Base-by-base conservation (phyloP, 2,113 vertebrate genomes). In the mouse (Mus musculus) region DNA sequence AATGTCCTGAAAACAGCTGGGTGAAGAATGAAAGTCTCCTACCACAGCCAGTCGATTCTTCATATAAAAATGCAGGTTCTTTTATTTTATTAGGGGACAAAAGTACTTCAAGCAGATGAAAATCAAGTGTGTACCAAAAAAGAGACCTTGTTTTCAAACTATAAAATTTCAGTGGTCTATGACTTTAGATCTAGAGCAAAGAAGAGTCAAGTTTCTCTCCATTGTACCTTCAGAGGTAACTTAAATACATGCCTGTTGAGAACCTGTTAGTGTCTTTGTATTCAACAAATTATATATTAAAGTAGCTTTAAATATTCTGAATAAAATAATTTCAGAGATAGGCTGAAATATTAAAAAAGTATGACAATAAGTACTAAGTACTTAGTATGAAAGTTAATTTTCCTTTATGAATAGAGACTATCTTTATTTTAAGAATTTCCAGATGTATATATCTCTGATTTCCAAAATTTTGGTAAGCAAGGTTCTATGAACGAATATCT, bases 61-160 rank as follows among this genome's bases (percentile, higher is more conserved):
- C 97, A 97, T 97, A 98, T 98, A 98, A 98, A 98, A 98, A 93
- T 93, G 52, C 96, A 97, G 90, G 93, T 72, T 89, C 36, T 97
- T 97, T 98, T 98, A 97, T 98, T 98, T 98, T 97, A 98, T 97
- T 98, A 97, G 97, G 91, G 96, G 98, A 97, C 96, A 97, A 98
- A 98, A 98, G 86, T 75, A 89, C 97, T 98, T 98, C 96, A 98
- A 98, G 97, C 94, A 98, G 98, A 98, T 98, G 95, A 98, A 98
- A 98, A 97, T 97, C 97, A 98, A 98, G 98, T 98, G 97, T 97
- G 81, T 91, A 87, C 89, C 54, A 94, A 95, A 98, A 81, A 78
- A 72, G 30, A 61, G 24, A 56, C 33, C 19, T 36, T 73, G 54
- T 95, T 94, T 90, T 91, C 65, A 94, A 97, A 90, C n/a, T 97